Percentiles rank a stretch among this genome's conserved stretches.
Conservation (phyloP, 1,140 invertebrate species). For the Camponotus floridanus region DNA sequence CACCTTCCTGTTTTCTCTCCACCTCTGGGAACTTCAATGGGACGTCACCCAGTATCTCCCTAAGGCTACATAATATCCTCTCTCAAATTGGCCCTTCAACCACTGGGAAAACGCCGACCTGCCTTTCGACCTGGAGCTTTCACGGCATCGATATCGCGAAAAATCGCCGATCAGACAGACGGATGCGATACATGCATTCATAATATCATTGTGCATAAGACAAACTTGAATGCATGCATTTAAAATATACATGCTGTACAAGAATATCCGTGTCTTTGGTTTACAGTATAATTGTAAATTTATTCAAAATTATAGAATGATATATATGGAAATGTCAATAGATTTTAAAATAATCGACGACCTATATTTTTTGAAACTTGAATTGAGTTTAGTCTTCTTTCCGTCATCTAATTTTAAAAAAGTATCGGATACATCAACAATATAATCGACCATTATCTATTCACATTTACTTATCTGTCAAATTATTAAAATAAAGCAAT, state of each 20-base stretch:
- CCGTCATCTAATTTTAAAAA: background rate
- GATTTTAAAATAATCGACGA: background rate
- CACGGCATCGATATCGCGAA: conserved; percentile 26
- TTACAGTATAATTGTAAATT: background rate
- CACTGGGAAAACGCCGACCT: conserved; percentile 43
- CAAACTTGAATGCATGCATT: background rate
- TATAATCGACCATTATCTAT: background rate
- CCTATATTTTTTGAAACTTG: background rate
- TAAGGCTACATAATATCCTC: conserved; percentile 73
- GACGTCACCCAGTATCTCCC: conserved; percentile 48
- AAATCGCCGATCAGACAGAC: background rate
- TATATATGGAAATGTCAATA: background rate
- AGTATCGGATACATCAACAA: background rate
- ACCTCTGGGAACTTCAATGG: conserved; percentile 47
- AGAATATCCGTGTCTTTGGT: background rate
- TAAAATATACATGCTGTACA: background rate
- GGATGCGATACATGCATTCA: background rate
- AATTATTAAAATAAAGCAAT: background rate
- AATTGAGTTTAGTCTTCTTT: background rate
- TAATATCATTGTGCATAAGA: background rate
- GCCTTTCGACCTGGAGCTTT: background rate
- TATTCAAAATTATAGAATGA: background rate
- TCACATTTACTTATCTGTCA: background rate
- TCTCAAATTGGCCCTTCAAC: conserved; percentile 50
- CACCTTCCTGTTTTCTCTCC: conserved; percentile 29